Conservation (phyloP, 2,797 vertebrate species). For the Acanthopagrus latus region DNA sequence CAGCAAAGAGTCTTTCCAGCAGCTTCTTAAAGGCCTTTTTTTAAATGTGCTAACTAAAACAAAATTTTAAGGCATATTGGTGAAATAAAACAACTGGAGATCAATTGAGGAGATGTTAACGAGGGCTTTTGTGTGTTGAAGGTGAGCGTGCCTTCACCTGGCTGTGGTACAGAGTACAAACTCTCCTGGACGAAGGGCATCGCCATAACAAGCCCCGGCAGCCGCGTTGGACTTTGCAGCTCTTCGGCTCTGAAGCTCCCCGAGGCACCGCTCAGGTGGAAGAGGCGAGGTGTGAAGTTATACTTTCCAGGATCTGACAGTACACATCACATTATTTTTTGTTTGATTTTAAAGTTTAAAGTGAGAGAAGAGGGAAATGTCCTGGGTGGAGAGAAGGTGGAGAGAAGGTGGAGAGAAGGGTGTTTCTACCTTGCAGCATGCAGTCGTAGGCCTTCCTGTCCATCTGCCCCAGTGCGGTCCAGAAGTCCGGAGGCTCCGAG, state of each 20-base stretch:
- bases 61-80: too few species aligned
- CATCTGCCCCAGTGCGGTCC: constrained; percentile 83
- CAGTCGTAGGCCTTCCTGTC: constrained; percentile 89
- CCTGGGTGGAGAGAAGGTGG: background rate
- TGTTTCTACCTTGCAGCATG: constrained; percentile 86
- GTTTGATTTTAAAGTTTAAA: background rate
- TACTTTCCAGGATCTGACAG: constrained; percentile 86
- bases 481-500: constrained; percentile 85
- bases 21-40: too few species aligned
- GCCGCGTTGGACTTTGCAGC: constrained; percentile 72
- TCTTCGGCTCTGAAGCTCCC: constrained; percentile 81
- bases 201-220: constrained; percentile 78
- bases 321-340: background rate
- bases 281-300: constrained; percentile 87
- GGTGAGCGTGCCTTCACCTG: constrained; percentile 72
- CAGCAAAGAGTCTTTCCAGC: too few species aligned
- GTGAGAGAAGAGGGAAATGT: background rate
- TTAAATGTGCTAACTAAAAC: too few species aligned
- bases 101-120: background rate
- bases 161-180: constrained; percentile 78
- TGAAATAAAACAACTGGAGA: background rate
- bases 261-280: constrained; percentile 80
- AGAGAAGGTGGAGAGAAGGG: background rate
- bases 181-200: constrained; percentile 87
- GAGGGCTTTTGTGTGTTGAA: background rate